These are phyloP conservation scores for Oncorhynchus keta DNA, from an alignment of 2,113 vertebrate species.

Conservation along the genomic window DNA sequence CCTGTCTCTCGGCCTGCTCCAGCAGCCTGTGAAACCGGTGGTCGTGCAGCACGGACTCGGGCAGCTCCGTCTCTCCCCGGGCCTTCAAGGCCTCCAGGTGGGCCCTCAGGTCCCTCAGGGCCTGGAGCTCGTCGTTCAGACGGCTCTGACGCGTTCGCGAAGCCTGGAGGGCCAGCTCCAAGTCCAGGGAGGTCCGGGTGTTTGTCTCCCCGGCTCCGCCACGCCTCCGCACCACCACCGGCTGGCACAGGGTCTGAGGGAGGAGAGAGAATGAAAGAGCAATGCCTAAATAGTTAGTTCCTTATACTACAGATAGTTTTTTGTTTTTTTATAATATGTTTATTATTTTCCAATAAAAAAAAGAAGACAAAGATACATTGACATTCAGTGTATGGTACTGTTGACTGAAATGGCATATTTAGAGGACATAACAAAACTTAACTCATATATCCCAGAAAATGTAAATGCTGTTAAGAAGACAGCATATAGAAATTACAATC, in stretches of 20 bases:
- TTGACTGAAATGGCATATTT: too few species aligned
- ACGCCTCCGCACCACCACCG: slow-evolving; percentile 41
- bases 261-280: neutral
- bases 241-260: slow-evolving; percentile 73
- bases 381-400: too few species aligned
- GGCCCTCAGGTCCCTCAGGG: slow-evolving; percentile 71
- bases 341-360: too few species aligned
- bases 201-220: slow-evolving; percentile 58
- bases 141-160: slow-evolving; percentile 78
- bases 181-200: slow-evolving; percentile 78
- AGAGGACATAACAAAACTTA: too few species aligned
- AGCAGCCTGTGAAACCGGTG: slow-evolving; percentile 79
- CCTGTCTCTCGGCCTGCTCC: slow-evolving; percentile 81
- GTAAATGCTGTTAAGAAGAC: too few species aligned
- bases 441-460: too few species aligned
- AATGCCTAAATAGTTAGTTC: too few species aligned
- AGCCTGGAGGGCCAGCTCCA: slow-evolving; percentile 85
- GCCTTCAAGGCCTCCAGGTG: slow-evolving; percentile 79
- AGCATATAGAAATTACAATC: too few species aligned
- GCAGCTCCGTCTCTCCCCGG: slow-evolving; percentile 73
- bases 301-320: too few species aligned
- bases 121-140: slow-evolving; percentile 80
- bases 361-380: too few species aligned
- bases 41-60: slow-evolving; percentile 73
- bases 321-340: too few species aligned